Percentiles rank a stretch among this genome's conserved stretches.
These are phyloP conservation scores for Melolontha melolontha DNA, from an alignment of 2,888 invertebrate genomes.

Conservation along the genomic window DNA sequence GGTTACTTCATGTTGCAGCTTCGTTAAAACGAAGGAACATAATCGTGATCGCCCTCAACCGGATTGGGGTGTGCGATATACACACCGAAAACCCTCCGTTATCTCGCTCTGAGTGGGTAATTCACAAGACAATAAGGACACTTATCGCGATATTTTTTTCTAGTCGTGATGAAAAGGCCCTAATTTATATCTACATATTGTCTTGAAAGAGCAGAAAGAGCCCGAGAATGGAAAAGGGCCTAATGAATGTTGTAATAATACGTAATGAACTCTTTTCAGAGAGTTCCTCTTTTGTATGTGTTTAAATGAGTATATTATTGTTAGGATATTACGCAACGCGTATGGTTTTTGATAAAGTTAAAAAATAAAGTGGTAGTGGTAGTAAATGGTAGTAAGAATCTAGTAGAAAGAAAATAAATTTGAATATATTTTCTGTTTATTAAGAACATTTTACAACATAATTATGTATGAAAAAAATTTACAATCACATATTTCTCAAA, in stretches of 20 bases:
- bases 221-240: constrained; percentile 4
- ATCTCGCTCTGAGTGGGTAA: constrained; percentile 34
- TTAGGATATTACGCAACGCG: too few relatives aligned
- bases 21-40: constrained; percentile 24
- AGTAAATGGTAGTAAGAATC: too few relatives aligned
- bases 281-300: constrained; percentile 11
- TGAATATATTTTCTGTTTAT: too few relatives aligned
- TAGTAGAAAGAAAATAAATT: too few relatives aligned
- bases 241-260: constrained; percentile 33
- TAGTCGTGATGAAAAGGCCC: constrained; percentile 31
- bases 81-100: constrained; percentile 30
- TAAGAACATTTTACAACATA: too few relatives aligned
- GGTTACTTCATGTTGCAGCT: constrained; percentile 39
- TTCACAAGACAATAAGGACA: constrained; percentile 38
- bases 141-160: constrained; percentile 37
- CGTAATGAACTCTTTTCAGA: constrained; percentile 32
- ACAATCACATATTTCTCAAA: too few relatives aligned
- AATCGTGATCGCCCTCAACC: constrained; percentile 6
- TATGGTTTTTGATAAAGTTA: too few relatives aligned
- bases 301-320: too few relatives aligned
- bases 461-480: too few relatives aligned
- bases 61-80: too few relatives aligned
- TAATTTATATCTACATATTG: constrained; percentile 38
- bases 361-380: too few relatives aligned
- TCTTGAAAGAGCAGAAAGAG: constrained; percentile 9